A percentile compares a stretch with the other conserved stretches of the same genome.
phyloP scores from a whole-genome alignment of 2,888 invertebrate genomes.

The Erebia ligea region DNA sequence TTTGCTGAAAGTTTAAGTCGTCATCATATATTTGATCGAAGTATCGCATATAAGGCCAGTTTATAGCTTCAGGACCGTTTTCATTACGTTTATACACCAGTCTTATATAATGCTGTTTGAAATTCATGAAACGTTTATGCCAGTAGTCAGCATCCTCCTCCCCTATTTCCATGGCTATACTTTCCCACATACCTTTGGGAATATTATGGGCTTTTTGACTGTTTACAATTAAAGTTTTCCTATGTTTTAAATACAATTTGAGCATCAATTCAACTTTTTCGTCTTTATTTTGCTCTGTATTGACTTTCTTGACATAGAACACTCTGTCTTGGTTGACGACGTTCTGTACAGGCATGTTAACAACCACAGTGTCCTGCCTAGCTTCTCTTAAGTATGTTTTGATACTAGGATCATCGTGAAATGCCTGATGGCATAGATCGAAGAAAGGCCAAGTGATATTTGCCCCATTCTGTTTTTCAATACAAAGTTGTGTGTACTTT shows the following conservation, averaged over 20 bases:
- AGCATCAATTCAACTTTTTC: constrained; percentile 66
- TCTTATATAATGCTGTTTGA: constrained; percentile 70
- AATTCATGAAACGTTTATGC: constrained; percentile 72
- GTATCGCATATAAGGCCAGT: constrained; percentile 68
- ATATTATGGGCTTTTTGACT: constrained; percentile 54
- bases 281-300: constrained; percentile 45
- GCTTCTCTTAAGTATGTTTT: constrained; percentile 41
- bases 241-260: constrained; percentile 63
- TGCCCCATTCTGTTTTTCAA: constrained; percentile 54
- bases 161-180: constrained; percentile 66
- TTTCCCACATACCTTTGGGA: constrained; percentile 67
- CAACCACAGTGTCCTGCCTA: constrained; percentile 17
- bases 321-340: constrained; percentile 47
- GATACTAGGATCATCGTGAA: constrained; percentile 57
- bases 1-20: constrained; percentile 63
- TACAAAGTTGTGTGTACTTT: constrained; percentile 56
- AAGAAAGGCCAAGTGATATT: constrained; percentile 58
- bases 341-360: constrained; percentile 34
- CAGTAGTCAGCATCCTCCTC: constrained; percentile 68
- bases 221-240: constrained; percentile 45
- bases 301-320: constrained; percentile 53
- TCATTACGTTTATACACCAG: constrained; percentile 59
- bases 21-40: constrained; percentile 69
- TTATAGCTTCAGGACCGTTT: constrained; percentile 51
- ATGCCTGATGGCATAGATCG: constrained; percentile 65